Base-by-base conservation (phyloP, 2,797 vertebrate species). In the Euthynnus affinis region DNA sequence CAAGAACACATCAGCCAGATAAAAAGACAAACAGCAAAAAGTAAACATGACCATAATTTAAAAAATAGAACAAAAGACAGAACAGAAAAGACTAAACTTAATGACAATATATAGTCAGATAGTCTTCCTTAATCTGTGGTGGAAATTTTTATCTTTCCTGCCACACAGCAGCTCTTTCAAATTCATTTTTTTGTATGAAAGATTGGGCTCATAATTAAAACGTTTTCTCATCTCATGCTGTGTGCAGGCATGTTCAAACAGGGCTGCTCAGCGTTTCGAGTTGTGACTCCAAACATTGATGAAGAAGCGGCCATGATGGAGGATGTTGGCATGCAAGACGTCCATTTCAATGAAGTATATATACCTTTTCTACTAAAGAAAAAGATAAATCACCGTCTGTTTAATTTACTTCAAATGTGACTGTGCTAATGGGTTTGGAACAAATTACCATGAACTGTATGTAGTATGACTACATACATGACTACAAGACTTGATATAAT, bases 271-370 rank as follows among this genome's bases (percentile, higher is more conserved):
- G 96, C 98, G 1, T 99, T 99, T 89, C 95, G 96, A 67, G 96
- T 99, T 55, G 95, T 99, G 52, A 99, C 98, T 23, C 98, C 98
- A 2, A 99, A 99, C 90, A 97, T 98, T 18, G 98, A 99, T 9
- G 98, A 99, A 90, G 98, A 99, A 79, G 98, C 96, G 14, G 97
- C 98, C 15, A 99, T 99, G 98, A 99, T 99, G 97, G 98, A 99
- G 89, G 98, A 99, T 13, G 97, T 98, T 0, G 98, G 98, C 57
- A 99, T 99, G 98, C 97, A 99, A 90, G 98, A 99, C n/a, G 98
- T 99, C 77, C 98, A 99, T 74, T 99, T 99, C 90, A 99, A 98
- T 20, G 98, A 99, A 94, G 98, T 99, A 77, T 25, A 44, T 51
- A 8, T 8, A 27, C n/a, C 14, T 32, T 59, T 65, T 27, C 23